phyloP scores from a whole-genome alignment of 2,797 vertebrate species.

The Thaleichthys pacificus region DNA sequence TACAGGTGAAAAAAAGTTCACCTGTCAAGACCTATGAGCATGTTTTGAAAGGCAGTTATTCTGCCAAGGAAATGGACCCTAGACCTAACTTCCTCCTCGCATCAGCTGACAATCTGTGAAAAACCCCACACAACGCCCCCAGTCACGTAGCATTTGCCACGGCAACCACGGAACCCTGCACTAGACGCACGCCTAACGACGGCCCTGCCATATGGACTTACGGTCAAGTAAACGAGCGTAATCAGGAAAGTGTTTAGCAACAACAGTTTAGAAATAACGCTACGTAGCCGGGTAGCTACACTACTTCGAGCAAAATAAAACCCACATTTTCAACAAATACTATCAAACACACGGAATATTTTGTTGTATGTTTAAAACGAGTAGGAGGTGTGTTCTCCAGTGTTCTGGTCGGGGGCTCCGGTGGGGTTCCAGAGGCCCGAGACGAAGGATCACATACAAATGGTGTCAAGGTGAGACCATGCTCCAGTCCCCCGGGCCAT shows the following conservation, averaged over 20 bases:
- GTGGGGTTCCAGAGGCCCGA: constrained; percentile 8
- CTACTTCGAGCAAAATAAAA: too few species aligned
- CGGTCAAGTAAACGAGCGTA: not conserved
- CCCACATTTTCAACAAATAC: too few species aligned
- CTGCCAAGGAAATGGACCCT: not conserved
- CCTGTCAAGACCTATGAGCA: too few species aligned
- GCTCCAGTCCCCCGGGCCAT: constrained; percentile 26
- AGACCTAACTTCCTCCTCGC: not conserved
- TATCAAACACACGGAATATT: too few species aligned
- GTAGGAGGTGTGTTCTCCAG: too few species aligned
- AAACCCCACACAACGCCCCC: not conserved
- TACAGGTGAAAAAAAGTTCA: too few species aligned
- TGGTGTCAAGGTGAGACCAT: constrained; percentile 52
- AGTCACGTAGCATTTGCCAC: not conserved
- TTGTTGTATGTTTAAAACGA: too few species aligned
- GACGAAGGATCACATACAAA: constrained; percentile 26
- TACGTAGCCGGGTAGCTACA: not conserved
- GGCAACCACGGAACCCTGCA: not conserved
- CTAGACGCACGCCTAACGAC: not conserved
- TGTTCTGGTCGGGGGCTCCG: not conserved
- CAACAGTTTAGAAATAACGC: not conserved
- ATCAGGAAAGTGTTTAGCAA: not conserved
- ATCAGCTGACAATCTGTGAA: not conserved
- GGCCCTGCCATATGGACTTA: not conserved
- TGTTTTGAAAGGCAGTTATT: constrained; percentile 5